Conservation (phyloP, 2,888 invertebrate genomes). For the Pseudococcus viburni region DNA sequence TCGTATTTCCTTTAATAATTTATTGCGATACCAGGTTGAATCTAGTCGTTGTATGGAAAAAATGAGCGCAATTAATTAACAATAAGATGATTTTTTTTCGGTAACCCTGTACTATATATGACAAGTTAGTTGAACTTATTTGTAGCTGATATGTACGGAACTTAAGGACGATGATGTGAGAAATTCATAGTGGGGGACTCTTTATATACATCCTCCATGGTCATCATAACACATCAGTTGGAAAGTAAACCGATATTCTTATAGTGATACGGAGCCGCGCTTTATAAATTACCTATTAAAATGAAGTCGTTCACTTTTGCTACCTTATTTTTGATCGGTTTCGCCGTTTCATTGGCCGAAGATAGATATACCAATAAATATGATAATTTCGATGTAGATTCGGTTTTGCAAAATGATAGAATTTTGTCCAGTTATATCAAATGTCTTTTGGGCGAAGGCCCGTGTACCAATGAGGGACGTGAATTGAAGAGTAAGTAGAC, state of each 20-base stretch:
- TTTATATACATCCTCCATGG: constrained; percentile 57
- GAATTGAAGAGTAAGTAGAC: constrained; percentile 76
- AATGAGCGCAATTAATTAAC: neutral
- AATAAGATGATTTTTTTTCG: constrained; percentile 22
- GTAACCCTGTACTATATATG: constrained; percentile 45
- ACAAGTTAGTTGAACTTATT: constrained; percentile 48
- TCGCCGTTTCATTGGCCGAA: constrained; percentile 69
- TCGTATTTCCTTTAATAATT: neutral
- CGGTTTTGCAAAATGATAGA: constrained; percentile 75
- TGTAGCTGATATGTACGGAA: constrained; percentile 49
- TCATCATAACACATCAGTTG: constrained; percentile 54
- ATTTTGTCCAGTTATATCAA: constrained; percentile 77
- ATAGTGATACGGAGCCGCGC: neutral
- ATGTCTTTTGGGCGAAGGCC: constrained; percentile 76
- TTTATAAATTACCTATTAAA: neutral
- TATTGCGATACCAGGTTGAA: neutral
- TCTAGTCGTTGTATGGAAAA: neutral
- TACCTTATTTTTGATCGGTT: constrained; percentile 44
- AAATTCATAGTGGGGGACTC: constrained; percentile 30
- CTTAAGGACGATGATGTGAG: constrained; percentile 49
- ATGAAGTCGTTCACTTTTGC: constrained; percentile 55
- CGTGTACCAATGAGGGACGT: constrained; percentile 76
- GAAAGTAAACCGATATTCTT: constrained; percentile 14
- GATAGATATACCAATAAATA: constrained; percentile 73
- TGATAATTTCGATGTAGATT: constrained; percentile 76